phyloP scores from a whole-genome alignment of 1,140 invertebrate genomes.

The Pogonognathellus flavescens region DNA sequence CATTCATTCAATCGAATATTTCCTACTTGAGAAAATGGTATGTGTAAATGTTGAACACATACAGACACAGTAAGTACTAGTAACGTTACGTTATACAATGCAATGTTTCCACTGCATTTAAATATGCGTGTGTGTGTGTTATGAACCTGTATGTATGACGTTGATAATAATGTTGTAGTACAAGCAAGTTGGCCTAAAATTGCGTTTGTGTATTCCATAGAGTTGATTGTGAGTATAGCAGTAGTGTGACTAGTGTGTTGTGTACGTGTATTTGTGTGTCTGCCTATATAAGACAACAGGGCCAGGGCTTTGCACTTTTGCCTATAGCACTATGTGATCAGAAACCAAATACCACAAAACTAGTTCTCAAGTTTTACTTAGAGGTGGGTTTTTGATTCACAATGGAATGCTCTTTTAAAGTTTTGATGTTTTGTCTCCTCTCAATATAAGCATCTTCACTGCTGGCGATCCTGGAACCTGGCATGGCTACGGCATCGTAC shows the following conservation, averaged over 20 bases:
- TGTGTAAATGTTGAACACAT: no score
- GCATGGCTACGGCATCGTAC: background rate
- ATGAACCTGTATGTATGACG: background rate
- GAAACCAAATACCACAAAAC: conserved; percentile 59
- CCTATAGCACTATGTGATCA: conserved; percentile 54
- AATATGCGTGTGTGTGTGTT: conserved; percentile 11
- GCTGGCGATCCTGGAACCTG: conserved; percentile 57
- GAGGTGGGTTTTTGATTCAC: conserved; percentile 51
- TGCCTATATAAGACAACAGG: background rate
- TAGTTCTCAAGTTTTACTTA: conserved; percentile 55
- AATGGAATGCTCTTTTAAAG: conserved; percentile 54
- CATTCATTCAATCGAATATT: no score
- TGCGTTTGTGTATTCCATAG: background rate
- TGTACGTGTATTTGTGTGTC: background rate
- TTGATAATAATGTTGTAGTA: no score
- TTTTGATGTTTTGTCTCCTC: conserved; percentile 50
- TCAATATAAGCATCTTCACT: conserved; percentile 40
- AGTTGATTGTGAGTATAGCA: background rate
- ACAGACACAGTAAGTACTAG: no score
- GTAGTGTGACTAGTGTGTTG: background rate
- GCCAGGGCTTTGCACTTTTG: conserved; percentile 57
- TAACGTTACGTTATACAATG: background rate
- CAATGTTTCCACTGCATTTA: background rate
- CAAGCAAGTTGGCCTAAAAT: background rate
- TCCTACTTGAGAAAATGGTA: no score